Base-by-base conservation (phyloP, 2,888 invertebrate species). In the Azorinus chamasolen region DNA sequence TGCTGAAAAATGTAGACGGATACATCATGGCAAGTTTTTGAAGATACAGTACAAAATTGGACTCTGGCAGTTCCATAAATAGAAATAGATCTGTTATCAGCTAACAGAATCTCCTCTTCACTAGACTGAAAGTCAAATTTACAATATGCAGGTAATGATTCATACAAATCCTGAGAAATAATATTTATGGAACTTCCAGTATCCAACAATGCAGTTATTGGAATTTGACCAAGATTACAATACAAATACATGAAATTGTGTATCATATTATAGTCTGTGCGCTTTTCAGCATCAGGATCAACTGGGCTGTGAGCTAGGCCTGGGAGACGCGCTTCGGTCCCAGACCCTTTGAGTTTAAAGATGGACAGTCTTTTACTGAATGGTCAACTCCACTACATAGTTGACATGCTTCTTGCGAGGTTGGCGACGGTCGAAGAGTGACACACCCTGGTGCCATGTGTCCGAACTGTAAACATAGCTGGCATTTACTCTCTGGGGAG, bases 151-250 rank as follows among this genome's bases (percentile, higher is more conserved):
- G 32, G 10, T 41, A 50, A 41, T 12, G 55, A 55, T 20, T 70
- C 62, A 55, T 48, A 70, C 20, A 55, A 48, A n/a, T 16, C 2
- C n/a, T 16, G 20, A 37, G 39, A 55, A 2, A 62, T 20, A 20
- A 70, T 43, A 54, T 62, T 70, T 32, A 70, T 70, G 54, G 45
- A n/a, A 46, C 70, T 55, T 8, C 70, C 62, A 24, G 55, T 24
- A 41, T 70, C 70, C 24, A 70, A 22, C 5, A 70, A 48, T 6
- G 70, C 70, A 10, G 63, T 63, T 43, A 51, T 16, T 12, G n/a
- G 59, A 24, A 2, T 27, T 10, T 62, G 18, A 24, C 37, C 37
- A 2, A 55, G 16, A 24, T 24, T 14, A 14, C 41, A 20, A 62
- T 70, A 32, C 41, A 70, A 50, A 63, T 48, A 55, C 70, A 70